These are phyloP conservation scores for Andrena minutula DNA, from an alignment of 2,888 invertebrate genomes.

Conservation along the genomic window DNA sequence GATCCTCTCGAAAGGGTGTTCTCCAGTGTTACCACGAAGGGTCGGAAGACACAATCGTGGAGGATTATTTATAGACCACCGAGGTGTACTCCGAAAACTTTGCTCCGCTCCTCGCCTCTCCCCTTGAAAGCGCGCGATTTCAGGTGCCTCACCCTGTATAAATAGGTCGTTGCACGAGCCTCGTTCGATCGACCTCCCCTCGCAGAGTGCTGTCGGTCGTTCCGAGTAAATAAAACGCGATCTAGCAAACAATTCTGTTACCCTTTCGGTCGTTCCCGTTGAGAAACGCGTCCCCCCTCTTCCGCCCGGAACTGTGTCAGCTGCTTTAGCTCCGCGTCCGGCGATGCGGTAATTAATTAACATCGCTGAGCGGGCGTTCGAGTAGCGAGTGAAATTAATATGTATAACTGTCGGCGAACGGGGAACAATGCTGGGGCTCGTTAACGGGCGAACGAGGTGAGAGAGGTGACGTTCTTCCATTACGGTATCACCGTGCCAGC, in stretches of 20 bases:
- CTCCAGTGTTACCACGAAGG: not conserved
- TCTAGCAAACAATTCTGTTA: not conserved
- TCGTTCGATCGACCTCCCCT: not conserved
- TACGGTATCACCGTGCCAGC: slow-evolving; percentile 10
- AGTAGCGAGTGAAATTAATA: not conserved
- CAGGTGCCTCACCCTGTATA: slow-evolving; percentile 2
- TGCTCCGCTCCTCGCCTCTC: not conserved
- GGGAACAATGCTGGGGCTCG: slow-evolving; percentile 14
- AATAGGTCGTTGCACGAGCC: slow-evolving; percentile 29
- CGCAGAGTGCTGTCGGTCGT: not conserved
- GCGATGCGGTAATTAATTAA: slow-evolving; percentile 7
- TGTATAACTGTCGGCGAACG: not conserved
- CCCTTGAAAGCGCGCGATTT: slow-evolving; percentile 2
- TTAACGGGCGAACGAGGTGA: slow-evolving; percentile 28
- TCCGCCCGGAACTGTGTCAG: too few relatives aligned
- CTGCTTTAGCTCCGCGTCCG: not conserved
- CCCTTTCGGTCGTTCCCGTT: not conserved
- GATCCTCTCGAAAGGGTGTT: too few relatives aligned
- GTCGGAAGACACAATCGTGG: not conserved
- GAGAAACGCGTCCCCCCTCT: too few relatives aligned
- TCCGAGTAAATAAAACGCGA: slow-evolving; percentile 5
- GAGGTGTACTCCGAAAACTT: not conserved
- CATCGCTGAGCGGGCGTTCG: slow-evolving; percentile 1
- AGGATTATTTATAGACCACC: slow-evolving; percentile 9
- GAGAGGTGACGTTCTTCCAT: slow-evolving; percentile 3